Evolutionary conservation across 2,888 invertebrate species (phyloP).

Genomic region (Orthosia gothica): DNA sequence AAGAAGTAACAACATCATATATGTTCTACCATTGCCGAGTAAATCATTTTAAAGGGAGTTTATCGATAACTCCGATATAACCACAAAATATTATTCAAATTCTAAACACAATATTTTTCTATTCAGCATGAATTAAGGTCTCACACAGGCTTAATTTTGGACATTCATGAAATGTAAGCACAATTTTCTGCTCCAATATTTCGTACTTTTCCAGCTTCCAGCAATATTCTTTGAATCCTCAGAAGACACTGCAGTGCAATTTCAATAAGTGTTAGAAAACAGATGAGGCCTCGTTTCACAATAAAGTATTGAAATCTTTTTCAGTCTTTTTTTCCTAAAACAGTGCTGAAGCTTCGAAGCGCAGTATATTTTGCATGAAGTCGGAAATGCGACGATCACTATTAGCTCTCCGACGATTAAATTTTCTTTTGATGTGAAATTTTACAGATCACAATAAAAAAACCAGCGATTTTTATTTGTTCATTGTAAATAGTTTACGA

Average conservation of each 20-base stretch:
- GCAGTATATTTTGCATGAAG: slow-evolving; percentile 60
- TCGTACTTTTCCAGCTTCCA: background rate
- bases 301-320: slow-evolving; percentile 32
- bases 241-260: slow-evolving; percentile 20
- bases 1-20: background rate
- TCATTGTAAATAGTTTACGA: slow-evolving; percentile 64
- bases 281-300: slow-evolving; percentile 39
- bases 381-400: slow-evolving; percentile 55
- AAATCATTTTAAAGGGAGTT: too few species aligned
- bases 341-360: slow-evolving; percentile 23
- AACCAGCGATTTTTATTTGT: slow-evolving; percentile 56
- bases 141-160: background rate
- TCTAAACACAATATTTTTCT: background rate
- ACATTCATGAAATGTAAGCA: background rate
- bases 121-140: background rate
- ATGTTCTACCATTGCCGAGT: too few species aligned
- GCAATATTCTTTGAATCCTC: slow-evolving; percentile 21
- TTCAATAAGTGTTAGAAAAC: slow-evolving; percentile 45
- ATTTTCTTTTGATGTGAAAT: slow-evolving; percentile 57
- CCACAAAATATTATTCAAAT: background rate
- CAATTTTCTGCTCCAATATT: background rate
- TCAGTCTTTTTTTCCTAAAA: slow-evolving; percentile 14
- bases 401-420: slow-evolving; percentile 45
- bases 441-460: slow-evolving; percentile 62
- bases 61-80: background rate